These are phyloP conservation scores for Polydrusus cervinus DNA, from an alignment of 2,888 invertebrate genomes.

Conservation along the genomic window DNA sequence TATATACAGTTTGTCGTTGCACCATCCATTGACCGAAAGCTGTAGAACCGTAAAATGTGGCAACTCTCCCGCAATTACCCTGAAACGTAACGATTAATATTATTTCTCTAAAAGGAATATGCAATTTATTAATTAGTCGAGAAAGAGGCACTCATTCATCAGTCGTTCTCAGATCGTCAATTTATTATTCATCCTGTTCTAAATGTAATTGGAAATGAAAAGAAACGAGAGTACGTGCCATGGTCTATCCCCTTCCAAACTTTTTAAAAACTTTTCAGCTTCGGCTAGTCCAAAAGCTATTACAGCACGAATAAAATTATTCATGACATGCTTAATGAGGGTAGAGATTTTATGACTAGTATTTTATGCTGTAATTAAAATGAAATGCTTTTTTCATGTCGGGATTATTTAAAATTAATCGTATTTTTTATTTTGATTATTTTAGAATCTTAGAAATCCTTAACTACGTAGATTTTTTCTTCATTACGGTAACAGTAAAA, in stretches of 20 bases:
- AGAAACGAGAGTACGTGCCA: conserved; percentile 9
- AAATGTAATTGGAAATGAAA: conserved; percentile 7
- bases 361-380: conserved; percentile 30
- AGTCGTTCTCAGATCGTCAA: background rate
- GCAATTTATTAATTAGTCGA: no score
- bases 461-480: background rate
- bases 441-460: background rate
- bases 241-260: background rate
- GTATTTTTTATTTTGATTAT: conserved; percentile 23
- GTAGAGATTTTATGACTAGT: conserved; percentile 19
- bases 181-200: conserved; percentile 13
- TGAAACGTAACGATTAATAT: no score
- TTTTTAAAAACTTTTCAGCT: conserved; percentile 23
- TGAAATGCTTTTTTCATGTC: conserved; percentile 17
- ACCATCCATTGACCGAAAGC: no score
- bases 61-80: no score
- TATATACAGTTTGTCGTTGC: no score
- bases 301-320: conserved; percentile 35
- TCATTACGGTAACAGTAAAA: no score
- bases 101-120: no score
- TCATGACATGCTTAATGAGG: conserved; percentile 40
- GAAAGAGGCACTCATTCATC: no score
- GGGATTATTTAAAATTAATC: conserved; percentile 22
- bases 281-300: conserved; percentile 24
- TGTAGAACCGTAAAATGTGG: no score